Percentiles rank a stretch among this genome's conserved stretches.
Evolutionary conservation across 2,113 vertebrate genomes (phyloP).

Genomic region (Nyctibius bracteatus): DNA sequence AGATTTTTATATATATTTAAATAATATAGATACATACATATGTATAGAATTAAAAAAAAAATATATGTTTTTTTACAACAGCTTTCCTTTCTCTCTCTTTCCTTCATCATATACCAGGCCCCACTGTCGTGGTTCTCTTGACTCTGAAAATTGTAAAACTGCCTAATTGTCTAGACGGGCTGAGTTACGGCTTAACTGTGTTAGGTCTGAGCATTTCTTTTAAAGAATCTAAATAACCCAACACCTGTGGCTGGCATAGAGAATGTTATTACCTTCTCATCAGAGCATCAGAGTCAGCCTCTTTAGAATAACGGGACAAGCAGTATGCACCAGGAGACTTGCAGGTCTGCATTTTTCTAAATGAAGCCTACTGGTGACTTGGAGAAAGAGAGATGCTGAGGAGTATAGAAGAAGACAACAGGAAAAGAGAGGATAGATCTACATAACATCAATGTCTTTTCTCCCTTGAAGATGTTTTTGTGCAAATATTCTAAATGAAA

Average conservation of each 20-base stretch:
- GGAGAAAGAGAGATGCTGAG: neutral
- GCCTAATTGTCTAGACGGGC: neutral
- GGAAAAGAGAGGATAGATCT: neutral
- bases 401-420: neutral
- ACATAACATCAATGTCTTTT: neutral
- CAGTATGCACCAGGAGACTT: neutral
- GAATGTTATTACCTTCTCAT: neutral
- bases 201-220: neutral
- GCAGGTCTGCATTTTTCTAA: neutral
- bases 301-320: neutral
- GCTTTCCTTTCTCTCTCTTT: neutral
- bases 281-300: neutral
- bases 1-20: neutral
- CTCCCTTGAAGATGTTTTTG: neutral
- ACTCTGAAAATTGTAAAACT: neutral
- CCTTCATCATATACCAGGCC: neutral
- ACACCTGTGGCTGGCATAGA: neutral
- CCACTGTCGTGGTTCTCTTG: neutral
- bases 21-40: neutral
- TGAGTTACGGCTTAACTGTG: neutral
- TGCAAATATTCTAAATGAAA: neutral
- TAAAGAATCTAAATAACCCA: neutral
- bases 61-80: neutral
- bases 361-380: neutral
- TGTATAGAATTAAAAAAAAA: neutral